Conservation (phyloP, 2,888 invertebrate genomes). For the Agrotis puta region DNA sequence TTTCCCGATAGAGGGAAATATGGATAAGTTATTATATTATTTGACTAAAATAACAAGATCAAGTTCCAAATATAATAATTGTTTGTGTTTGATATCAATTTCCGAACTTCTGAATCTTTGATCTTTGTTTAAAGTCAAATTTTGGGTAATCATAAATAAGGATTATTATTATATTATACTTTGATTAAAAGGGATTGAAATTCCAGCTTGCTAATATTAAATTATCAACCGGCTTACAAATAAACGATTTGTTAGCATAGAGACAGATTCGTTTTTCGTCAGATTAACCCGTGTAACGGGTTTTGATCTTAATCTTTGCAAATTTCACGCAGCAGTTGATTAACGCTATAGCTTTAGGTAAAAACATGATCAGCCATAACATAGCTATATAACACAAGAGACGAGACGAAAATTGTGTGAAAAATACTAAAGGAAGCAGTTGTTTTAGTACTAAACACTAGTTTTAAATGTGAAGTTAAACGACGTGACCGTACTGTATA, state of each 20-base stretch:
- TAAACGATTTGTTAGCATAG: too few relatives aligned
- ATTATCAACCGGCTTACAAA: too few relatives aligned
- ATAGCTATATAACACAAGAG: not conserved
- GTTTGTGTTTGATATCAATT: not conserved
- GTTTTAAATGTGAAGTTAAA: conserved; percentile 16
- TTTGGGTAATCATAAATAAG: too few relatives aligned
- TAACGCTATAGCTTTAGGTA: not conserved
- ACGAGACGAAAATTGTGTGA: not conserved
- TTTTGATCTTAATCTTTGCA: too few relatives aligned
- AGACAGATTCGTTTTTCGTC: too few relatives aligned
- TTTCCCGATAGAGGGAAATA: not conserved
- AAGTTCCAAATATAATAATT: not conserved
- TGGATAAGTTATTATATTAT: not conserved
- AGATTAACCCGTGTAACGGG: too few relatives aligned
- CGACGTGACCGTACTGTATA: conserved; percentile 8
- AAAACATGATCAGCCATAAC: not conserved
- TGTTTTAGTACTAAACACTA: conserved; percentile 1
- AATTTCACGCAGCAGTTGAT: not conserved
- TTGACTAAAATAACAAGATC: not conserved
- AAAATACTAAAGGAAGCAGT: not conserved
- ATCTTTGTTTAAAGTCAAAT: not conserved
- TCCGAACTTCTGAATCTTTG: not conserved
- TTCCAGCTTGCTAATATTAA: not conserved
- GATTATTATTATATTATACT: not conserved
- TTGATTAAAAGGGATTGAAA: not conserved